Conservation (phyloP, 2,797 vertebrate genomes). For the Rousettus madagascariensis region DNA sequence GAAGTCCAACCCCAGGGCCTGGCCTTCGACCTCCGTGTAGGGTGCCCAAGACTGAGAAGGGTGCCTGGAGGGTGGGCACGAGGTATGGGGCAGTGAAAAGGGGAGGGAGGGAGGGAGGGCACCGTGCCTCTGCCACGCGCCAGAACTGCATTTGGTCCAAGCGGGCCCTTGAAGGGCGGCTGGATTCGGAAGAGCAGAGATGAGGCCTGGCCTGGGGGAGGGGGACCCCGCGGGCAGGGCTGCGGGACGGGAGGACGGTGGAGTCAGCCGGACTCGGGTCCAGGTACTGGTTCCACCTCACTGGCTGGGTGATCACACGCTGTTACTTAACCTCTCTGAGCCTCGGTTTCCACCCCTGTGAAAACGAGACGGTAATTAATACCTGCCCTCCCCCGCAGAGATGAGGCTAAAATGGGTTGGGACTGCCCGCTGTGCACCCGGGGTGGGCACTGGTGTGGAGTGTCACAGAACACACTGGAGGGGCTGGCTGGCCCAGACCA, state of each 20-base stretch:
- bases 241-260: not conserved
- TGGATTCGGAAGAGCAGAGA: not conserved
- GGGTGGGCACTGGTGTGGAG: not conserved
- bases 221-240: not conserved
- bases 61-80: not conserved
- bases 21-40: not conserved
- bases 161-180: not conserved
- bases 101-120: not conserved
- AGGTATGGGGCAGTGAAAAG: not conserved
- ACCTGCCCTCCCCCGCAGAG: not conserved
- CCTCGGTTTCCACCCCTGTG: not conserved
- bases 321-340: not conserved
- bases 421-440: not conserved
- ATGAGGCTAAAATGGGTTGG: not conserved
- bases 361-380: not conserved
- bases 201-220: fast-evolving
- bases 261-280: not conserved
- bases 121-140: fast-evolving
- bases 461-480: not conserved
- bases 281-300: not conserved
- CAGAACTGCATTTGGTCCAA: not conserved
- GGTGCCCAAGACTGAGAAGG: not conserved
- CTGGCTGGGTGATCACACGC: not conserved
- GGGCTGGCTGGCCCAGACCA: not conserved
- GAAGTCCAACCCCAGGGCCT: not conserved